These are phyloP conservation scores for Drosophila incognita DNA, from an alignment of 2,888 invertebrate species.

Conservation along the genomic window DNA sequence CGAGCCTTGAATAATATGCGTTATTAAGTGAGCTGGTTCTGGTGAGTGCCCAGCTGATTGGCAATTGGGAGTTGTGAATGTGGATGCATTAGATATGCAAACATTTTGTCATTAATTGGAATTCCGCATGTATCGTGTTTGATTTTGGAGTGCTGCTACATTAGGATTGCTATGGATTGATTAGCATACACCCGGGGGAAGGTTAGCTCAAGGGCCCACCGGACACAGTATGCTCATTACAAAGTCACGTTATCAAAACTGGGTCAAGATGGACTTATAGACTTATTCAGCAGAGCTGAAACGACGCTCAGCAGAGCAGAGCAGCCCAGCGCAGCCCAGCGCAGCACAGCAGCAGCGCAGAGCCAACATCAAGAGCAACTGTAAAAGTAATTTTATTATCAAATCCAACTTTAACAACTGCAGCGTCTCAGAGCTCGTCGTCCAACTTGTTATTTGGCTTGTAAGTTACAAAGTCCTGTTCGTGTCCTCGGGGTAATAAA, in stretches of 20 bases:
- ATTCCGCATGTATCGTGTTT: conserved; percentile 60
- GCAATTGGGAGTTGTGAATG: conserved; percentile 21
- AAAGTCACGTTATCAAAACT: conserved; percentile 69
- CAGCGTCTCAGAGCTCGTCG: conserved; percentile 36
- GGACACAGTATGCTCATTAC: conserved; percentile 64
- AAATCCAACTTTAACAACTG: conserved; percentile 80
- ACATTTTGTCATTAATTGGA: conserved; percentile 72
- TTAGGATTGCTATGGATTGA: conserved; percentile 56
- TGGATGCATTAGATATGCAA: conserved; percentile 58
- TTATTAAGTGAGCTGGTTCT: conserved; percentile 58
- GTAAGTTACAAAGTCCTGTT: conserved; percentile 79
- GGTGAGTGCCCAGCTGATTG: conserved; percentile 4
- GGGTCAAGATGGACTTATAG: conserved; percentile 70
- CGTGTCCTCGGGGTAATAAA: conserved; percentile 79
- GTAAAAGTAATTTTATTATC: conserved; percentile 79
- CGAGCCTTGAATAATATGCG: conserved; percentile 61
- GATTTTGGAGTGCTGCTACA: conserved; percentile 35
- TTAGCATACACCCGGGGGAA: conserved; percentile 28
- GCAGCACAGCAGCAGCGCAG: conserved; percentile 13
- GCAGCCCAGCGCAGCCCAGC: conserved; percentile 10
- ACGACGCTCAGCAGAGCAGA: conserved; percentile 11
- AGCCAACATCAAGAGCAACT: conserved; percentile 50
- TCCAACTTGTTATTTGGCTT: conserved; percentile 79
- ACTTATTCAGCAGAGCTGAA: conserved; percentile 32
- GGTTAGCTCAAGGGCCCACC: conserved; percentile 13